Conservation (phyloP, 2,888 invertebrate genomes). For the Apoda limacodes region DNA sequence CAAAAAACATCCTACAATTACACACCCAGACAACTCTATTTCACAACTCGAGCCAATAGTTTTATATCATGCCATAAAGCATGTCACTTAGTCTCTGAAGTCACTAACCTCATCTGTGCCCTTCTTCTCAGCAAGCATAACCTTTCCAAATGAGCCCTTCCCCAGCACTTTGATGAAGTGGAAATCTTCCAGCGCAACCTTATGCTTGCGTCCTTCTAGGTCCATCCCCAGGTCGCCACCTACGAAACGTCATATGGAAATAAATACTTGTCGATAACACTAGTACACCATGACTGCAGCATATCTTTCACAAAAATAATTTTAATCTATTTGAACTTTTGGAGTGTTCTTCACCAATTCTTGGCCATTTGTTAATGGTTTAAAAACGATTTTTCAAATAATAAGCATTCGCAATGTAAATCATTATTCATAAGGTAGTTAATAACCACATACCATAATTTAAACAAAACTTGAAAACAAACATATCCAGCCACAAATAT, state of each 20-base stretch:
- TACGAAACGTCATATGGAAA: no score
- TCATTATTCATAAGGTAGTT: no score
- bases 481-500: no score
- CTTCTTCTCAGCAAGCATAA: conserved; percentile 96
- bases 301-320: no score
- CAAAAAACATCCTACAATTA: neutral
- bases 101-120: conserved; percentile 82
- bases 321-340: no score
- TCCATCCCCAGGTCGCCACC: conserved; percentile 25
- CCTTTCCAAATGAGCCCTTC: conserved; percentile 99
- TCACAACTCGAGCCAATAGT: neutral
- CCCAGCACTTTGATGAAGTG: conserved; percentile 98
- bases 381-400: no score
- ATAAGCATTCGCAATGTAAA: no score
- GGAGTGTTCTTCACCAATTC: no score
- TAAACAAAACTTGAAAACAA: no score
- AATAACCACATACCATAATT: no score
- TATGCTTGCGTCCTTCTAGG: conserved; percentile 37
- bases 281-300: no score
- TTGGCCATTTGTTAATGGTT: no score
- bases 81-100: neutral
- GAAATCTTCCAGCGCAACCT: conserved; percentile 88
- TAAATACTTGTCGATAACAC: conserved; percentile 11
- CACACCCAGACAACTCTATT: neutral
- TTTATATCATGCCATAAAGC: neutral